Percentiles rank a stretch among this genome's conserved stretches.
These are phyloP conservation scores for Hoplias malabaricus DNA, from an alignment of 2,113 vertebrate species.

Conservation along the genomic window DNA sequence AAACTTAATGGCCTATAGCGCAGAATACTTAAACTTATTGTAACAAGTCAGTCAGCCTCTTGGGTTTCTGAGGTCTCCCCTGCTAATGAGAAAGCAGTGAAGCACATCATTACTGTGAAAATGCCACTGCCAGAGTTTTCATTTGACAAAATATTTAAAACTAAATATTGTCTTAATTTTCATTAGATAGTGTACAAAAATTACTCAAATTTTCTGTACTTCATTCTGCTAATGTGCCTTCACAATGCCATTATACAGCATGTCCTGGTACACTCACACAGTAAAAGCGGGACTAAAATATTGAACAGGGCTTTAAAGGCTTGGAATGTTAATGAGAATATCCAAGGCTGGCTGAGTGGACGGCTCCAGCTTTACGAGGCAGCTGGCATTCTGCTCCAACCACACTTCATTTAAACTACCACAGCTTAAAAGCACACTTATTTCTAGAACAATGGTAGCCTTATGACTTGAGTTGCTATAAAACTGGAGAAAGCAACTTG, in stretches of 20 bases:
- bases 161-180: not conserved
- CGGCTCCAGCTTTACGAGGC: constrained; percentile 3
- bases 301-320: not conserved
- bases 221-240: not conserved
- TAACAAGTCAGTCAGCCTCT: not conserved
- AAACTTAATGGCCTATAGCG: not conserved
- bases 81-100: not conserved
- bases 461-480: not conserved
- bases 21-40: constrained; percentile 1
- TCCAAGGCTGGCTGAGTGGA: not conserved
- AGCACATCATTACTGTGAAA: constrained; percentile 15
- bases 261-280: not conserved
- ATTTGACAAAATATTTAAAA: constrained; percentile 13
- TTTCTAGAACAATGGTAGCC: not conserved
- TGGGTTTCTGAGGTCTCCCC: not conserved
- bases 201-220: not conserved
- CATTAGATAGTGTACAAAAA: not conserved
- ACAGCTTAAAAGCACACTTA: not conserved
- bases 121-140: not conserved
- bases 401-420: not conserved
- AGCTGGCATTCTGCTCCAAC: constrained; percentile 5
- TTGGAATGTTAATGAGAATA: constrained; percentile 11
- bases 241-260: not conserved
- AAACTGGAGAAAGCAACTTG: not conserved
- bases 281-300: not conserved